Percentiles rank a stretch among this genome's conserved stretches.
Evolutionary conservation across 2,888 invertebrate genomes (phyloP).

Genomic region (Cryptocephalus moraei): DNA sequence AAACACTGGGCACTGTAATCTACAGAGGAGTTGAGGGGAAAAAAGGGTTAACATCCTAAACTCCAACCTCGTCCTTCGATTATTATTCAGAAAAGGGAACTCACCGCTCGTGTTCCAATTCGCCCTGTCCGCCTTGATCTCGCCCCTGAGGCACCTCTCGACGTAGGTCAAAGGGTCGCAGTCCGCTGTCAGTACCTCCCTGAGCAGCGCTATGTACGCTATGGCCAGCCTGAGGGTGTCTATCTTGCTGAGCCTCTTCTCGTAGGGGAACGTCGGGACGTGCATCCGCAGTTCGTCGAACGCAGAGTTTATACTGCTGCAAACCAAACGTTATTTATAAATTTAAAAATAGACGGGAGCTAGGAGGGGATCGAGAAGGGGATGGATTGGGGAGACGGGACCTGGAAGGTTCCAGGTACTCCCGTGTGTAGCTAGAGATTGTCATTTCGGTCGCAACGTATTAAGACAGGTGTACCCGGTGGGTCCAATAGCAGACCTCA

Average conservation of each 20-base stretch:
- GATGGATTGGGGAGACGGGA: too few relatives aligned
- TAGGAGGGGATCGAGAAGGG: too few relatives aligned
- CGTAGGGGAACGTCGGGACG: conserved; percentile 98
- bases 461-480: conserved; percentile 56
- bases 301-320: conserved; percentile 96
- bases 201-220: conserved; percentile 89
- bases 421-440: background rate
- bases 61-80: too few relatives aligned
- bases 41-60: too few relatives aligned
- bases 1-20: too few relatives aligned
- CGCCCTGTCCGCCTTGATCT: conserved; percentile 78
- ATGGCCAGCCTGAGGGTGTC: conserved; percentile 95
- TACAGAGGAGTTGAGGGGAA: too few relatives aligned
- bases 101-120: conserved; percentile 96
- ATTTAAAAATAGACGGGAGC: too few relatives aligned
- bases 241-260: conserved; percentile 95
- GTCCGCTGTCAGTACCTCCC: conserved; percentile 80
- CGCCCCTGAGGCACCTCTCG: conserved; percentile 81
- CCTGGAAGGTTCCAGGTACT: too few relatives aligned
- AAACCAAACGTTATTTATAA: conserved; percentile 25
- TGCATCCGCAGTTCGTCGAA: conserved; percentile 96
- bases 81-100: conserved; percentile 14
- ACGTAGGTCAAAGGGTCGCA: conserved; percentile 90
- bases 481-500: conserved; percentile 79
- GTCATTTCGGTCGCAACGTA: conserved; percentile 14